Percentiles rank a stretch among this genome's conserved stretches.
These are phyloP conservation scores for Porites australiensis DNA, from an alignment of 64 coral and sea anemone genomes.

Conservation along the genomic window DNA sequence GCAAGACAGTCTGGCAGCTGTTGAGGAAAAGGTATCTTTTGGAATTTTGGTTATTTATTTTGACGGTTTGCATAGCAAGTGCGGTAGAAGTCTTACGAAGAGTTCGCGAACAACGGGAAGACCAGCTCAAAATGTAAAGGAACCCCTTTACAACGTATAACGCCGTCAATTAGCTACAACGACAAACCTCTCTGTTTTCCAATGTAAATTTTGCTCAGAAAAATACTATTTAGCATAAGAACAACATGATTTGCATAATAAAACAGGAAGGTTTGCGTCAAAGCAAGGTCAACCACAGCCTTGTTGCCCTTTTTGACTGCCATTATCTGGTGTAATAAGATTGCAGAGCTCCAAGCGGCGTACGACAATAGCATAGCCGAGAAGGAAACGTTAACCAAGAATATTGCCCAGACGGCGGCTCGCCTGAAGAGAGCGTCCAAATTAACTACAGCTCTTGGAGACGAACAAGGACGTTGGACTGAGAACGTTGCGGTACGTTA, in stretches of 20 bases:
- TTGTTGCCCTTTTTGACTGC: background rate
- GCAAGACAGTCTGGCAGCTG: constrained; percentile 89
- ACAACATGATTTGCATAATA: no score
- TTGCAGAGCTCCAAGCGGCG: constrained; percentile 91
- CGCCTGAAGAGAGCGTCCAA: constrained; percentile 97
- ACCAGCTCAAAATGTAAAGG: no score
- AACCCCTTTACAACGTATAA: no score
- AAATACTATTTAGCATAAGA: no score
- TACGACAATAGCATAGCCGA: constrained; percentile 96
- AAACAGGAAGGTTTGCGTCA: no score
- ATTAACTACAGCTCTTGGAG: constrained; percentile 93
- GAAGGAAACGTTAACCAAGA: constrained; percentile 96
- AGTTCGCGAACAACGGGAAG: no score
- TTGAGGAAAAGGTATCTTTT: constrained; percentile 84
- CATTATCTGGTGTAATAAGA: constrained; percentile 33
- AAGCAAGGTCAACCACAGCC: no score
- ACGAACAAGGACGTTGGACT: constrained; percentile 98
- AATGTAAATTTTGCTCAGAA: no score
- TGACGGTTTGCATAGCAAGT: background rate
- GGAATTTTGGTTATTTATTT: background rate
- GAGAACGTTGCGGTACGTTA: constrained; percentile 94
- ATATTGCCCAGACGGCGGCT: constrained; percentile 95
- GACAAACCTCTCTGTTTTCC: no score
- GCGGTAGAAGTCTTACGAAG: no score
- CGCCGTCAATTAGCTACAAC: no score